Conservation (phyloP, 35 echinoderm and acorn worm species). For the Nesometra sesokonis region DNA sequence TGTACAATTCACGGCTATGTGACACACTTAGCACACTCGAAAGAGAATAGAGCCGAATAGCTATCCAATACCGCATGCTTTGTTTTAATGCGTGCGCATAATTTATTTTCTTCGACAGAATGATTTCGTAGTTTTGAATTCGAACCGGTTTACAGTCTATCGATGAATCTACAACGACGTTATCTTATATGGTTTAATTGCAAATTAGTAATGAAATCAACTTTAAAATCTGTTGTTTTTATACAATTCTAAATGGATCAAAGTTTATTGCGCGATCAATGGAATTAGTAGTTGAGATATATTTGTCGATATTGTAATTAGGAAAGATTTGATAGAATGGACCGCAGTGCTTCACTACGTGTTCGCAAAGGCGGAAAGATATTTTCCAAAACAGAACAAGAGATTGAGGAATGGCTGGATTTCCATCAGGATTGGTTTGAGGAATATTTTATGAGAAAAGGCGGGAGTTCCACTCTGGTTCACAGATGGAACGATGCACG, state of each 20-base stretch:
- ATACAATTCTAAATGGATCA: neutral
- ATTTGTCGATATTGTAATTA: neutral
- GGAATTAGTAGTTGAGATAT: neutral
- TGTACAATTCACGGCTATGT: neutral
- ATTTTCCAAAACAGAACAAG: constrained; percentile 21
- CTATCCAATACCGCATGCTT: neutral
- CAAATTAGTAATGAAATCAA: neutral
- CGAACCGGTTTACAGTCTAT: too few species aligned
- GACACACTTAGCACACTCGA: neutral
- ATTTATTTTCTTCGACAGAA: too few species aligned
- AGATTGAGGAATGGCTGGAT: constrained; percentile 62
- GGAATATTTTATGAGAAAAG: constrained; percentile 59
- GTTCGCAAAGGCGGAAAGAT: neutral
- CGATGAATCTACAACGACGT: too few species aligned
- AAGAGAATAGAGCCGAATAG: neutral
- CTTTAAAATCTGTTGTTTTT: neutral
- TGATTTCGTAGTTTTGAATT: too few species aligned
- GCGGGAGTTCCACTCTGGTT: constrained; percentile 20
- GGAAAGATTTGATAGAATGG: neutral
- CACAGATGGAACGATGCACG: constrained; percentile 62
- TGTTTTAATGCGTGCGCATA: neutral
- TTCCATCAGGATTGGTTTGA: constrained; percentile 84
- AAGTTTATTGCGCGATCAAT: neutral
- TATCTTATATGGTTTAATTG: too few species aligned
- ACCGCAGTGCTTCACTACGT: neutral